phyloP scores from a whole-genome alignment of 2,113 vertebrate genomes.

The Stictonetta naevosa region DNA sequence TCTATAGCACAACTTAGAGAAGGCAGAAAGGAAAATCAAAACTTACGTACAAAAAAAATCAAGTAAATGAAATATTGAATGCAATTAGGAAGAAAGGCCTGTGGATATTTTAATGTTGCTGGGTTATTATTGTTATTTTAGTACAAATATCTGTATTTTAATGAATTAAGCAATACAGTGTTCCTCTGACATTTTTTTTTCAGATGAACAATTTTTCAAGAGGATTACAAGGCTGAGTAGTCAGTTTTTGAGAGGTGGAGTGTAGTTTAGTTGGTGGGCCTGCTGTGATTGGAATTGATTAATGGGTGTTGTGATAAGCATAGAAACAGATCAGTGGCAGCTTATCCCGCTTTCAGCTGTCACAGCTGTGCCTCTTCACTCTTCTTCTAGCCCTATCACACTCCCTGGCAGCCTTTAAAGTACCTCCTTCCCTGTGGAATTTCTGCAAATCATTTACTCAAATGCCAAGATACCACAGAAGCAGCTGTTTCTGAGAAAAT shows the following conservation, averaged over 20 bases:
- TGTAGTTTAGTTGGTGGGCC: conserved; percentile 55
- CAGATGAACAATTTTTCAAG: conserved; percentile 45
- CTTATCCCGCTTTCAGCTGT: conserved; percentile 76
- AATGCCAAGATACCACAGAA: conserved; percentile 61
- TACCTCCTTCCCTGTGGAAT: conserved; percentile 71
- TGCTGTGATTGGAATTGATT: conserved; percentile 72
- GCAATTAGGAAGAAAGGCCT: neutral
- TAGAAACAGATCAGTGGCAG: conserved; percentile 69
- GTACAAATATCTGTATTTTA: neutral
- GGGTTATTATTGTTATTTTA: neutral
- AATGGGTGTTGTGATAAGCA: conserved; percentile 73
- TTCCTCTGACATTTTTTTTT: neutral
- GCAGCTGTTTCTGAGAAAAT: conserved; percentile 66
- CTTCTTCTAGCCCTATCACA: conserved; percentile 53
- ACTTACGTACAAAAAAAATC: neutral
- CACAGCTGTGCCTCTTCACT: conserved; percentile 74
- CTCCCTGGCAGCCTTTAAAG: conserved; percentile 64
- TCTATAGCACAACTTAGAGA: neutral
- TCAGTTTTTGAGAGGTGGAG: conserved; percentile 60
- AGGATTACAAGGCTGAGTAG: conserved; percentile 59
- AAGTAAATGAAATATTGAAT: neutral
- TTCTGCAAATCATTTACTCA: conserved; percentile 67
- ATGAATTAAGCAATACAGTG: neutral
- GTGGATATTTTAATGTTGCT: neutral
- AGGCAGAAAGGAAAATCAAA: neutral